Evolutionary conservation across 2,113 vertebrate genomes (phyloP), one percentile per base, ranked within the genome.

Genomic region (Mustela nigripes): DNA sequence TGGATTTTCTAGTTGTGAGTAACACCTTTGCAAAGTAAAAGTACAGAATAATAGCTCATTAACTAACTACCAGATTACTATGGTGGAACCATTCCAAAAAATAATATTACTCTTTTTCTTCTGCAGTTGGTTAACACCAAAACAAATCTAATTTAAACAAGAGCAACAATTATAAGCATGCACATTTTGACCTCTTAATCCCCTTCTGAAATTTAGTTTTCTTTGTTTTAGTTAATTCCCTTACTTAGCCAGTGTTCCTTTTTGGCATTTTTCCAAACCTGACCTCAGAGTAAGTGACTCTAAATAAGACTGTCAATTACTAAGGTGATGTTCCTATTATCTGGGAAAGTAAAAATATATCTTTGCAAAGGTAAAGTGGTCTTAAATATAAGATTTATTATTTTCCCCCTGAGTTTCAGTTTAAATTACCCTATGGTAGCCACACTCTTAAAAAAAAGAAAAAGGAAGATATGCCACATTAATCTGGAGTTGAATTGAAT

Each of bases 191-290:
- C 53, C 24, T 76, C 28, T n/a, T 53, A 83, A 45, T 19, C 36
- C 16, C 80, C 26, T 89, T 96, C 94, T 63, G 12, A 84, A 97
- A 98, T 97, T 96, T 16, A 42, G 22, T 96, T 89, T 97, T 81
- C 82, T 86, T 0, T 0, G 39, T 69, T 97, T 98, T 96, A 92
- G 78, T 14, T 3, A 4, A 60, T 4, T 89, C 5, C 0, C 5
- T 65, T 63, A 0, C 80, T 97, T 91, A 73, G 89, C 63, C 87
- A 4, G 0, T 0, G 0, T 21, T 33, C 26, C 87, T 88, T 76
- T 80, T 69, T 97, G 97, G 89, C 95, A 93, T 33, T 42, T 96
- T 50, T 98, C 95, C 97, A 97, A 94, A 84, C 36, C 21, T 53
- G 88, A 94, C 97, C 97, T 93, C 89, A 97, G 96, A 24, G 42